Percentiles rank a stretch among this genome's conserved stretches.
phyloP scores from a whole-genome alignment of 1,140 invertebrate species.

The Drosophila bipectinata region DNA sequence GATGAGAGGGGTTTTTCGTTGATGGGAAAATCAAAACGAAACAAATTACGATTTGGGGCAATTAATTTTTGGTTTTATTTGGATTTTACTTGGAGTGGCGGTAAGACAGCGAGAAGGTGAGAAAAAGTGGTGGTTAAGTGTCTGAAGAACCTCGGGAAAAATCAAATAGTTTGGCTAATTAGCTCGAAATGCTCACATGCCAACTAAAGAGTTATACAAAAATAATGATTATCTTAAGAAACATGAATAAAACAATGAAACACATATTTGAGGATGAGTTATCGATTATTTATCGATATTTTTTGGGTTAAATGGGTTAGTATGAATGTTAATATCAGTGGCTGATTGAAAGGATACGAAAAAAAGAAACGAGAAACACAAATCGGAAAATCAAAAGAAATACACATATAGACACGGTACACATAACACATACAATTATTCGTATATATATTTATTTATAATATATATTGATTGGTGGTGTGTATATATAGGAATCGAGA shows the following conservation, averaged over 20 bases:
- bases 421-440: slow-evolving; percentile 77
- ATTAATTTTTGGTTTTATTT: slow-evolving; percentile 42
- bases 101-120: slow-evolving; percentile 29
- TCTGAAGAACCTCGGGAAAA: slow-evolving; percentile 21
- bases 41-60: slow-evolving; percentile 31
- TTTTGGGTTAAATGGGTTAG: slow-evolving; percentile 56
- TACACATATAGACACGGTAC: slow-evolving; percentile 83
- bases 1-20: slow-evolving; percentile 27
- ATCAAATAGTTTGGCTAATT: slow-evolving; percentile 14
- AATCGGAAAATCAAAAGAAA: slow-evolving; percentile 53
- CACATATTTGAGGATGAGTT: slow-evolving; percentile 16
- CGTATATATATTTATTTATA: slow-evolving; percentile 39
- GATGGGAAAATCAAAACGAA: slow-evolving; percentile 39
- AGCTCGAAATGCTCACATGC: slow-evolving; percentile 33
- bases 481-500: slow-evolving; percentile 55
- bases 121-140: slow-evolving; percentile 12
- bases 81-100: slow-evolving; percentile 37
- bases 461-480: slow-evolving; percentile 43
- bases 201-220: slow-evolving; percentile 16
- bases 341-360: slow-evolving; percentile 55
- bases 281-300: slow-evolving; percentile 23
- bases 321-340: slow-evolving; percentile 71
- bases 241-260: neutral
- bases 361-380: slow-evolving; percentile 59
- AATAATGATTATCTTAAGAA: slow-evolving; percentile 12